Evolutionary conservation across 2,797 vertebrate genomes (phyloP), one percentile per base, ranked within the genome.

Genomic region (Valencia hispanica): DNA sequence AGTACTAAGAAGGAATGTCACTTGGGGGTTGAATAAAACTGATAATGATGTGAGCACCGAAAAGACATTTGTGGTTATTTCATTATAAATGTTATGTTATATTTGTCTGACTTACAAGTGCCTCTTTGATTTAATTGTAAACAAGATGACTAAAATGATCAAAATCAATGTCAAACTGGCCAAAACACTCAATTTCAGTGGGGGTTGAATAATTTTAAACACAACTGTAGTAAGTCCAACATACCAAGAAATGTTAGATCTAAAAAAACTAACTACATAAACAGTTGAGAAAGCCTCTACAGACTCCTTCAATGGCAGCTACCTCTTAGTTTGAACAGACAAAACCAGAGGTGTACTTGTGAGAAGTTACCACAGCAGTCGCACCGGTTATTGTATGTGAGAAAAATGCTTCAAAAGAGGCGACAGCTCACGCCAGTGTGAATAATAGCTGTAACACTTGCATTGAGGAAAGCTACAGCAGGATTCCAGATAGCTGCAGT

Each of bases 371-470:
- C 73, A 36, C 25, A 51, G n/a, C 34, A 65, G 8, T 22, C 7
- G 12, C 8, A 30, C 32, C 63, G 20, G 41, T 77, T 70, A 70
- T 68, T 74, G 63, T 69, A 69, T 51, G 20, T 72, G 34, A 57
- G 70, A 72, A 73, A 77, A 51, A 20, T 14, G 45, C 51, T 77
- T 68, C 22, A 73, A 34, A 69, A 55, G 53, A 74, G 15, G 41
- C 2, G 51, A 78, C 48, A 74, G 77, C 50, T 55, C 48, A 74
- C 22, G 41, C 10, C 36, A 27, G 61, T 50, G 82, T 34, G 57
- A 81, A 79, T 65, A 84, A 73, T 48, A 72, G 78, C 36, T 75
- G 43, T 71, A 72, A 72, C 68, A 55, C 47, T 36, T n/a, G 70
- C 66, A 71, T 55, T 75, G 32, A 17, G 25, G 55, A 48, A 74